Conservation (phyloP, 1,140 invertebrate genomes). For the Camponotus vicinus region DNA sequence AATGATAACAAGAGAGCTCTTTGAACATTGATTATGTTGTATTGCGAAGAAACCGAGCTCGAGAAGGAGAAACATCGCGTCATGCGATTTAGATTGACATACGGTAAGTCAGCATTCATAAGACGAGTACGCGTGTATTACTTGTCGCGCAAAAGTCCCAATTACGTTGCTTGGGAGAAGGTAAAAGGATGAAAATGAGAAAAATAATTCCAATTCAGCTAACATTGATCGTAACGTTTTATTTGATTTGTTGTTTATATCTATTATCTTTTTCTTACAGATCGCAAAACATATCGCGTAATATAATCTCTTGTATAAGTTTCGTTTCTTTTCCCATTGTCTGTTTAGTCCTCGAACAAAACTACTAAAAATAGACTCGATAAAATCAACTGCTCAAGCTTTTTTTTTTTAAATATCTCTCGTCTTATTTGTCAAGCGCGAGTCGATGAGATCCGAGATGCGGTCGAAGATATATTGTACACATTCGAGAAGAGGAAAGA, state of each 20-base stretch:
- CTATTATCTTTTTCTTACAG: slow-evolving; percentile 73
- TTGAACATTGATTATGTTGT: neutral
- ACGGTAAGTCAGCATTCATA: neutral
- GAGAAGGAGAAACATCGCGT: neutral
- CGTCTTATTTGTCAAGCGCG: slow-evolving; percentile 53
- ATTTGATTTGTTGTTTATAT: slow-evolving; percentile 80
- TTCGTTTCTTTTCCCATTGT: slow-evolving; percentile 65
- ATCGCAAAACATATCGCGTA: slow-evolving; percentile 69
- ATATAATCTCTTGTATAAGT: slow-evolving; percentile 75
- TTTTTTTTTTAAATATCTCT: slow-evolving; percentile 28
- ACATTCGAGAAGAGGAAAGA: slow-evolving; percentile 16
- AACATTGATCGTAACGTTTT: slow-evolving; percentile 81
- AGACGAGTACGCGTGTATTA: neutral
- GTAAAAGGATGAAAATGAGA: slow-evolving; percentile 18
- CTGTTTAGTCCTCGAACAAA: slow-evolving; percentile 76
- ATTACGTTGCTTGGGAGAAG: neutral
- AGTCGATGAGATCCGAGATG: slow-evolving; percentile 53
- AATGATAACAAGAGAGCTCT: slow-evolving; percentile 14
- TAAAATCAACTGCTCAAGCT: slow-evolving; percentile 79
- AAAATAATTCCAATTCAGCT: slow-evolving; percentile 55
- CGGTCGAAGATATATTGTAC: slow-evolving; percentile 44
- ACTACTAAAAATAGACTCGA: slow-evolving; percentile 82
- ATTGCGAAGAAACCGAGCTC: neutral
- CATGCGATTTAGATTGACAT: neutral
- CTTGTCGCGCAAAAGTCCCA: neutral